Conservation (phyloP, 2,888 invertebrate genomes). For the Lasioglossum zephyrum region DNA sequence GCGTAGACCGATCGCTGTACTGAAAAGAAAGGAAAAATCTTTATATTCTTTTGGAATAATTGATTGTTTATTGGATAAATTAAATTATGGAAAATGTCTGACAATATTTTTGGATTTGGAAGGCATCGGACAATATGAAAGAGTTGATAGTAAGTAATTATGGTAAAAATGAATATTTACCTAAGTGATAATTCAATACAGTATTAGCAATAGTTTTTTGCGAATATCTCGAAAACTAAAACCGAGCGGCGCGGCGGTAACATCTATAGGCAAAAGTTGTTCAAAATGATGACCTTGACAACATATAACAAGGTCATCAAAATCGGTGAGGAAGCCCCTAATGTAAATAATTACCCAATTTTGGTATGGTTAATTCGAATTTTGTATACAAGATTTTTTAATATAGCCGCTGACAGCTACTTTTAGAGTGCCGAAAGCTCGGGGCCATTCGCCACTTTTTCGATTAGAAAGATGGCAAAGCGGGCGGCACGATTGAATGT, state of each 20-base stretch:
- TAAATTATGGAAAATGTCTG: not conserved
- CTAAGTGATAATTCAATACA: no score
- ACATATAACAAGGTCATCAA: no score
- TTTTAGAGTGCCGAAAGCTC: not conserved
- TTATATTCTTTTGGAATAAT: conserved; percentile 52
- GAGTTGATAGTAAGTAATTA: no score
- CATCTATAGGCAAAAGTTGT: no score
- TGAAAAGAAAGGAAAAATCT: conserved; percentile 84
- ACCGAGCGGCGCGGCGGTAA: no score
- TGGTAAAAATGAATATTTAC: no score
- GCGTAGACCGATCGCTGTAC: conserved; percentile 88
- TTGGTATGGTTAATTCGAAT: not conserved
- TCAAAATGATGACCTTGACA: no score
- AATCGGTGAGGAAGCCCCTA: no score
- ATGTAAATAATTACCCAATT: not conserved
- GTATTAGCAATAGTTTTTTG: no score
- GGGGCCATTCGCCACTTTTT: conserved; percentile 72
- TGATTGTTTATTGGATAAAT: not conserved
- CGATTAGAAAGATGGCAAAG: conserved; percentile 81
- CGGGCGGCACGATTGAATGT: conserved; percentile 75
- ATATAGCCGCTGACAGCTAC: not conserved
- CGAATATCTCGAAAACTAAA: no score
- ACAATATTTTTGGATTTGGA: no score
- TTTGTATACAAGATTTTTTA: not conserved
- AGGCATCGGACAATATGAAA: no score